phyloP scores from a whole-genome alignment of 1,140 invertebrate species.

The Carcinoscorpius rotundicauda region DNA sequence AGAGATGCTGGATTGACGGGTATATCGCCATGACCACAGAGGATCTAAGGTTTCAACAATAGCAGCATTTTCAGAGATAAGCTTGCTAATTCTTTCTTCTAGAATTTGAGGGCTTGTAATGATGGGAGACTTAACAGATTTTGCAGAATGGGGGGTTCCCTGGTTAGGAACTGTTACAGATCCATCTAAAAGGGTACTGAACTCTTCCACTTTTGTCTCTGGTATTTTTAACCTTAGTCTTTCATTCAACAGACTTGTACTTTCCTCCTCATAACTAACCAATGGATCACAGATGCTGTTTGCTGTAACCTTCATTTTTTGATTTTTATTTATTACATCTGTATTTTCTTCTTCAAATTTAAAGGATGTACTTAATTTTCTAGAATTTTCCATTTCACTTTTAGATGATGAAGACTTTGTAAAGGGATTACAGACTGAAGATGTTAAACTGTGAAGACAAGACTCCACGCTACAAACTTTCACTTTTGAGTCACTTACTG shows the following conservation, averaged over 20 bases:
- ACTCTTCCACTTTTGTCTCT: no score
- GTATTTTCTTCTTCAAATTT: not conserved
- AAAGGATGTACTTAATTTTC: not conserved
- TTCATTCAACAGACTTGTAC: slow-evolving; percentile 1
- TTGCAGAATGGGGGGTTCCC: slow-evolving; percentile 4
- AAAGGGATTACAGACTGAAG: not conserved
- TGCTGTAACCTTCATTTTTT: not conserved
- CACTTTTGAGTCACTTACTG: slow-evolving; percentile 11
- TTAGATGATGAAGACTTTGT: slow-evolving; percentile 1
- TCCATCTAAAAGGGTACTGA: not conserved
- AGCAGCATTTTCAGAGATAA: slow-evolving; percentile 72
- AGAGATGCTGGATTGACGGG: slow-evolving; percentile 26
- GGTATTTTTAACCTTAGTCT: slow-evolving; percentile 8
- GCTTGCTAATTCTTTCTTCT: slow-evolving; percentile 65
- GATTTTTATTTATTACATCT: not conserved
- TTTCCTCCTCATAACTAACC: not conserved
- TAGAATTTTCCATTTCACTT: not conserved
- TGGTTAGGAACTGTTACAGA: slow-evolving; percentile 11
- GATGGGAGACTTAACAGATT: slow-evolving; percentile 10
- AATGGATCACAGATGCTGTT: not conserved
- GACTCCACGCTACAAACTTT: slow-evolving; percentile 13
- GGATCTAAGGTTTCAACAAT: slow-evolving; percentile 68
- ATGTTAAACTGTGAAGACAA: slow-evolving; percentile 6
- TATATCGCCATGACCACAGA: slow-evolving; percentile 34
- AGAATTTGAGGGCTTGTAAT: slow-evolving; percentile 31